Conservation (phyloP, 2,797 vertebrate species). For the Picus viridis region DNA sequence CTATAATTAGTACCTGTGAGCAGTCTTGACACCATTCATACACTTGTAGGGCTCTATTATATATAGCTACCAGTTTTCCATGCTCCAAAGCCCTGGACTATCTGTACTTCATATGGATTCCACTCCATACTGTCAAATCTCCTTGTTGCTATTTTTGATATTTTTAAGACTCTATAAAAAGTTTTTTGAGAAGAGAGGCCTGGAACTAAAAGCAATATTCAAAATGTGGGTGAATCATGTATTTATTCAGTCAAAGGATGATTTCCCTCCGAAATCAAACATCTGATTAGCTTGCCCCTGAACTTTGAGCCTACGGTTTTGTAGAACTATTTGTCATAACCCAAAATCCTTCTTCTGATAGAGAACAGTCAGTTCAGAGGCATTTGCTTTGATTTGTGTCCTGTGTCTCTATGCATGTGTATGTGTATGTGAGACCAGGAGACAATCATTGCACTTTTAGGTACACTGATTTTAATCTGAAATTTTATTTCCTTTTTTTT, state of each 20-base stretch:
- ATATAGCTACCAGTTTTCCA: no score
- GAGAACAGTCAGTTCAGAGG: not conserved
- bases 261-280: not conserved
- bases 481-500: not conserved
- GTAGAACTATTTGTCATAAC: not conserved
- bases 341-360: not conserved
- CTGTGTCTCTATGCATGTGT: not conserved
- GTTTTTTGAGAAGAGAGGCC: not conserved
- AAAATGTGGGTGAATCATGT: not conserved
- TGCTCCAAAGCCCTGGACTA: no score
- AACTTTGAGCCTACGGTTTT: not conserved
- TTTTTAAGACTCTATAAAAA: not conserved
- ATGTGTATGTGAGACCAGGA: rapidly evolving
- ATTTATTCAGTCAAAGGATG: not conserved
- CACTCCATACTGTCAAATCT: not conserved
- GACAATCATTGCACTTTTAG: not conserved
- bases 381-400: not conserved
- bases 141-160: not conserved
- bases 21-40: no score
- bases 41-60: no score
- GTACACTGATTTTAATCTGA: not conserved
- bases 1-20: no score
- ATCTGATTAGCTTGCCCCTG: not conserved
- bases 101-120: no score
- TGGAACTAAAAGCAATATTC: not conserved